phyloP scores from a whole-genome alignment of 2,113 vertebrate species.

The Actenoides lindsayi region DNA sequence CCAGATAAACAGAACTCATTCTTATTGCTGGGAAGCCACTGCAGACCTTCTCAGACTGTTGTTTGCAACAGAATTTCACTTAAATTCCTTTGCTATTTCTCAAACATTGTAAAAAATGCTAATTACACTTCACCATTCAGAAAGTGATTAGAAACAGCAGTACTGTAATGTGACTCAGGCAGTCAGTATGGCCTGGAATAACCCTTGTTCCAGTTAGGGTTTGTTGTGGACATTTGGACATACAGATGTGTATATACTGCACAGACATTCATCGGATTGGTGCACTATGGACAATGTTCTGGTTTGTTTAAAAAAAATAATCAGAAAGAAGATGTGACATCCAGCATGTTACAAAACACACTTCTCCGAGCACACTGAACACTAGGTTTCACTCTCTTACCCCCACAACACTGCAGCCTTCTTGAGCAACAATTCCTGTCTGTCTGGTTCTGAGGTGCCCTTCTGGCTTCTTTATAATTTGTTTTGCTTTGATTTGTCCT shows the following conservation, averaged over 20 bases:
- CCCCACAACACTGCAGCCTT: background rate
- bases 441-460: background rate
- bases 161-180: background rate
- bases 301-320: background rate
- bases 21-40: background rate
- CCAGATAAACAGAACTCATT: background rate
- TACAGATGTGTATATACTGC: background rate
- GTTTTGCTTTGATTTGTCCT: background rate
- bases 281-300: background rate
- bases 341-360: background rate
- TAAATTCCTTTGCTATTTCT: background rate
- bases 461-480: background rate
- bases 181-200: background rate
- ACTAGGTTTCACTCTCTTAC: background rate
- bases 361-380: background rate
- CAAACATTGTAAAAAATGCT: background rate
- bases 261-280: background rate
- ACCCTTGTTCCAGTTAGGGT: background rate
- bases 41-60: background rate
- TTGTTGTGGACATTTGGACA: background rate
- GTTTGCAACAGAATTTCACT: background rate
- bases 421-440: background rate
- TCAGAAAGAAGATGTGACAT: background rate
- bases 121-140: background rate
- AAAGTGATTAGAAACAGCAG: background rate